These are phyloP conservation scores for Drosophila orena DNA, from an alignment of 1,140 invertebrate species.

Conservation along the genomic window DNA sequence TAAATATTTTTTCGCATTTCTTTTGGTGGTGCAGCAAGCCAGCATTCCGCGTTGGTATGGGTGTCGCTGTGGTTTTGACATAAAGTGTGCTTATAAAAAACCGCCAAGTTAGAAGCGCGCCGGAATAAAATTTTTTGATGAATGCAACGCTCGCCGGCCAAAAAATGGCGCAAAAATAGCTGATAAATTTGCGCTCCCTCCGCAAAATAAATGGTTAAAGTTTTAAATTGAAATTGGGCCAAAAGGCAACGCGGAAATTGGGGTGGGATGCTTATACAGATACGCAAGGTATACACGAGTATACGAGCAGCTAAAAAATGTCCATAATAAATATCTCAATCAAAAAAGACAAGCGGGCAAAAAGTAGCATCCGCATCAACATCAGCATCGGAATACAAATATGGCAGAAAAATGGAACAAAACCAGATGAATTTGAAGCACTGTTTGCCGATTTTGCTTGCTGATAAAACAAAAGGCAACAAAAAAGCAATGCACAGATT, in stretches of 20 bases:
- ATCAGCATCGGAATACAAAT: slow-evolving; percentile 59
- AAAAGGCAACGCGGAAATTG: slow-evolving; percentile 60
- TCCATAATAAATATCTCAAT: slow-evolving; percentile 80
- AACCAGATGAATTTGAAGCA: slow-evolving; percentile 73
- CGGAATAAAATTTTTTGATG: slow-evolving; percentile 76
- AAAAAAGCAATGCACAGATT: slow-evolving; percentile 67
- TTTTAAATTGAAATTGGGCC: slow-evolving; percentile 79
- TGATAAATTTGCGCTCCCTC: slow-evolving; percentile 70
- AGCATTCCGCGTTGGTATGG: slow-evolving; percentile 35
- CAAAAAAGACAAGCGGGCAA: slow-evolving; percentile 68
- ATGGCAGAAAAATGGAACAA: slow-evolving; percentile 68
- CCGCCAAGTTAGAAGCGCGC: slow-evolving; percentile 73
- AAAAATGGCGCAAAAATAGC: slow-evolving; percentile 71
- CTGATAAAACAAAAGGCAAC: slow-evolving; percentile 69
- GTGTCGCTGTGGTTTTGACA: slow-evolving; percentile 79
- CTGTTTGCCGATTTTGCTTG: slow-evolving; percentile 43
- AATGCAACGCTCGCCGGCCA: slow-evolving; percentile 62
- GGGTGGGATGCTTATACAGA: neutral
- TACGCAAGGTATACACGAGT: slow-evolving; percentile 16
- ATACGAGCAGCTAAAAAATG: slow-evolving; percentile 41
- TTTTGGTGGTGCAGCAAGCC: slow-evolving; percentile 44
- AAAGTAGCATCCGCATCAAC: slow-evolving; percentile 42
- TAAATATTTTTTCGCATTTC: slow-evolving; percentile 68
- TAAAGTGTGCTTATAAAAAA: slow-evolving; percentile 83
- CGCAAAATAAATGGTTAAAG: slow-evolving; percentile 78